These are phyloP conservation scores for Drosophila repletoides DNA, from an alignment of 1,140 invertebrate species.

Conservation along the genomic window DNA sequence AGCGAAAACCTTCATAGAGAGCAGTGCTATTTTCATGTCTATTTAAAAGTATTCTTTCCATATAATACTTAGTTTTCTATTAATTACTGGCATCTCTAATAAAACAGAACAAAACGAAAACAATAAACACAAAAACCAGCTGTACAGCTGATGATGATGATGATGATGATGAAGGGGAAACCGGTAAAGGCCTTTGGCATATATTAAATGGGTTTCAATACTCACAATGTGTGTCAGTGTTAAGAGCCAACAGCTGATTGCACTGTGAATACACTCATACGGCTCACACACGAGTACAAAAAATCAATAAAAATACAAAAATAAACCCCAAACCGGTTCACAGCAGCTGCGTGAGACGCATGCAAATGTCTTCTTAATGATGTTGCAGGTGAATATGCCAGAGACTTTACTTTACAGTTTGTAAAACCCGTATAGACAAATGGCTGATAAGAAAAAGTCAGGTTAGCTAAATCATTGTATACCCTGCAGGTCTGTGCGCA, in stretches of 20 bases:
- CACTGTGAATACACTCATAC: conserved; percentile 12
- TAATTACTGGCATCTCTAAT: not conserved
- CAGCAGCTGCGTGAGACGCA: conserved; percentile 33
- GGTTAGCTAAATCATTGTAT: no score
- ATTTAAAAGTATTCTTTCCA: no score
- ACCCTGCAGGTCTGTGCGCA: conserved; percentile 17
- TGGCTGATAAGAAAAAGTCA: not conserved
- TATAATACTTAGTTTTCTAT: no score
- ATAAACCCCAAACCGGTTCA: conserved; percentile 26
- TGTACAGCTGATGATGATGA: conserved; percentile 25
- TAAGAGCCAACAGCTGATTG: conserved; percentile 40
- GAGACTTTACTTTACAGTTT: not conserved
- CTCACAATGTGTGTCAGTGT: conserved; percentile 38
- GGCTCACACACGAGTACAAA: conserved; percentile 3
- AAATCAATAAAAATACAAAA: conserved; percentile 34
- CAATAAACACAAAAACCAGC: conserved; percentile 2
- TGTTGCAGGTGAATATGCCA: conserved; percentile 13
- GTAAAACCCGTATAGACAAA: not conserved
- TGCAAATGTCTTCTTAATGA: conserved; percentile 13
- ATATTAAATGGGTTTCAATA: conserved; percentile 4
- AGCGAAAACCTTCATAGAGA: no score
- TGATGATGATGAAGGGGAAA: no score
- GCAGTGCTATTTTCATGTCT: no score
- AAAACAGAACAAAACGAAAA: not conserved
- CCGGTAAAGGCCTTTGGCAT: conserved; percentile 12